Evolutionary conservation across 2,888 invertebrate genomes (phyloP).

Genomic region (Bombyx huttoni): DNA sequence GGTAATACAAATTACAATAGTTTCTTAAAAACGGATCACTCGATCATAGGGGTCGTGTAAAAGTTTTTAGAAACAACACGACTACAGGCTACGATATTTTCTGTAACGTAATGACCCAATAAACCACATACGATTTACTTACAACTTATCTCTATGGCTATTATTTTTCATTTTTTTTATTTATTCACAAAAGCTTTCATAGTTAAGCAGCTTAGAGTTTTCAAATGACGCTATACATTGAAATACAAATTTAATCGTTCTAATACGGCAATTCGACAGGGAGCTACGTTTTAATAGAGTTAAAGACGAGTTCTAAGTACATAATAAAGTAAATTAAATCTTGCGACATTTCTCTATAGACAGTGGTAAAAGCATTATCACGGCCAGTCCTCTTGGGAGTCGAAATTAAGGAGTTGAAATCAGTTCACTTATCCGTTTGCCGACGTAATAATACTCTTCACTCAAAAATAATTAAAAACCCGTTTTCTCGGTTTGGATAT

Average conservation of each 20-base stretch:
- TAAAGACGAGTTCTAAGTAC: not conserved
- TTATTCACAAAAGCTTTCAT: no score
- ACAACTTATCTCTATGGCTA: no score
- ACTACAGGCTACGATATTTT: no score
- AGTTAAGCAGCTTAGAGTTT: no score
- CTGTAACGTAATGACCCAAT: no score
- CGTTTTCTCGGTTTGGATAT: not conserved
- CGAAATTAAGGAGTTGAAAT: slow-evolving; percentile 1
- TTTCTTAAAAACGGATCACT: not conserved
- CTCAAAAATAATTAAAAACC: slow-evolving; percentile 2
- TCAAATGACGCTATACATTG: no score
- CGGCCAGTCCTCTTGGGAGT: slow-evolving; percentile 1
- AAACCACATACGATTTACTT: no score
- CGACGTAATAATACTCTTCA: slow-evolving; percentile 1
- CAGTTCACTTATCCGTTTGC: not conserved
- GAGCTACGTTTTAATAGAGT: not conserved
- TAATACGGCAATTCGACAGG: not conserved
- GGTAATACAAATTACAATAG: slow-evolving; percentile 49
- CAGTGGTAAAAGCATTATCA: not conserved
- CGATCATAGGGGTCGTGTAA: not conserved
- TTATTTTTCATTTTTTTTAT: no score
- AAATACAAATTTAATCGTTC: no score
- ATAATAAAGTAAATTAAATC: not conserved
- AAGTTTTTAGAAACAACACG: not conserved
- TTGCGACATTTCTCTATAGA: not conserved